Conservation (phyloP, 2,797 vertebrate species). For the Notolabrus celidotus region DNA sequence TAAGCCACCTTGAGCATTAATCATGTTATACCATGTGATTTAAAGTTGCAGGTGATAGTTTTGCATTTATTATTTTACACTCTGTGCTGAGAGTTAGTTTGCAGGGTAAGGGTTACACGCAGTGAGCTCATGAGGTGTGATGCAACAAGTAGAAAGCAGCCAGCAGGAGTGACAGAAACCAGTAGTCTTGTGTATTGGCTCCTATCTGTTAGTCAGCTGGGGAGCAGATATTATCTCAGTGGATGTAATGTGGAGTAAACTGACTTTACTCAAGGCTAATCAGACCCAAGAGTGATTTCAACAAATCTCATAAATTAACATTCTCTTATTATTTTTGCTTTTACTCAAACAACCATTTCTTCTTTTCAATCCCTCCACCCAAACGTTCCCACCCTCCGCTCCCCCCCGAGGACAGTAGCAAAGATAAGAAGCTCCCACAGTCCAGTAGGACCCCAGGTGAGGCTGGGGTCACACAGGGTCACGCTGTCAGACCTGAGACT, state of each 20-base stretch:
- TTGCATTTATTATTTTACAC: constrained; percentile 7
- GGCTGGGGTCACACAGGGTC: constrained; percentile 61
- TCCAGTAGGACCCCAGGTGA: constrained; percentile 70
- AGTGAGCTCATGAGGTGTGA: constrained; percentile 50
- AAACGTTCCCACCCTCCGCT: neutral
- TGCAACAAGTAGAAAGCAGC: neutral
- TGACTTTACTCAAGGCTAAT: neutral
- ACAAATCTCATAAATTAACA: neutral
- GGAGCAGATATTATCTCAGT: constrained; percentile 32
- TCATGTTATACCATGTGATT: constrained; percentile 2
- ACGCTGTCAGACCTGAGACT: constrained; percentile 75
- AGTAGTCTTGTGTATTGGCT: constrained; percentile 54
- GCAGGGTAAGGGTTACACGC: constrained; percentile 5
- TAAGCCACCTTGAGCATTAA: neutral
- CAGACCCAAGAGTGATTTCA: constrained; percentile 3
- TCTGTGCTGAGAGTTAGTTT: constrained; percentile 12
- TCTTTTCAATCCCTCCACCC: neutral
- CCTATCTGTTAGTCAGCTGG: constrained; percentile 33
- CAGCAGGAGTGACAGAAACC: constrained; percentile 14
- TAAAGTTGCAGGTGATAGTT: neutral
- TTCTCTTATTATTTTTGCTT: too few relatives aligned
- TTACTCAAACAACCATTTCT: too few relatives aligned
- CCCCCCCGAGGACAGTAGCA: constrained; percentile 68
- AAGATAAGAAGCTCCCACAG: constrained; percentile 75
- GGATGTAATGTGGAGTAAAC: constrained; percentile 10